Conservation (phyloP, 2,888 invertebrate genomes). For the Pollenia amentaria region DNA sequence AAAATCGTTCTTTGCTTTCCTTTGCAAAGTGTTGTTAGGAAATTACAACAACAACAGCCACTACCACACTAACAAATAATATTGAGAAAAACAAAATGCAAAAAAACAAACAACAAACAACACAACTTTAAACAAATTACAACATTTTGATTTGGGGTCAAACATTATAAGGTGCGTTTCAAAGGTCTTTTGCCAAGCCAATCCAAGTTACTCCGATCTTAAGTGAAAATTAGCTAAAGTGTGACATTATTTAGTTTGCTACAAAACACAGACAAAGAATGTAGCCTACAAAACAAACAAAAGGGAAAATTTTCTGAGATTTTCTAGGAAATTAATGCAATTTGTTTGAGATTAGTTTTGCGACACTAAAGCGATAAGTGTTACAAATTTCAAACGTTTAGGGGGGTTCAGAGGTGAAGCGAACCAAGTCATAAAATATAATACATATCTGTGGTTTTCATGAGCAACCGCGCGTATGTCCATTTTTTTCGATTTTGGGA, state of each 20-base stretch:
- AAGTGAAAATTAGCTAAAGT: conserved; percentile 65
- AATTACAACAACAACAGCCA: conserved; percentile 19
- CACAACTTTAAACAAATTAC: conserved; percentile 65
- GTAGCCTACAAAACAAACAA: conserved; percentile 14
- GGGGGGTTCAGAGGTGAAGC: too few species aligned
- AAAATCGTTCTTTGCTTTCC: conserved; percentile 56
- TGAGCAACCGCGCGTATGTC: too few species aligned
- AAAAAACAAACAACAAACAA: conserved; percentile 22
- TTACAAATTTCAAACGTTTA: too few species aligned
- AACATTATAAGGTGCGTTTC: conserved; percentile 71
- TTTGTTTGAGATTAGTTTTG: background rate
- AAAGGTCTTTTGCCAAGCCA: conserved; percentile 63
- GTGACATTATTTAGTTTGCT: conserved; percentile 34
- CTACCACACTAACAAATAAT: conserved; percentile 29
- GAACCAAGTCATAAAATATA: too few species aligned
- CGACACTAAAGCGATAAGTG: background rate
- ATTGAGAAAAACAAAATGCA: conserved; percentile 26
- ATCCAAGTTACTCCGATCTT: conserved; percentile 47
- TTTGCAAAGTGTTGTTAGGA: conserved; percentile 43
- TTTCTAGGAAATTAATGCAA: conserved; percentile 13
- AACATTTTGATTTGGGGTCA: conserved; percentile 73
- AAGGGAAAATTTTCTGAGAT: conserved; percentile 28
- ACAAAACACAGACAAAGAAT: conserved; percentile 12
- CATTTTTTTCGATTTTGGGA: too few species aligned
- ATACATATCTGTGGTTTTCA: too few species aligned